phyloP scores from a whole-genome alignment of 2,888 invertebrate species.

The Podotricha telesiphe region DNA sequence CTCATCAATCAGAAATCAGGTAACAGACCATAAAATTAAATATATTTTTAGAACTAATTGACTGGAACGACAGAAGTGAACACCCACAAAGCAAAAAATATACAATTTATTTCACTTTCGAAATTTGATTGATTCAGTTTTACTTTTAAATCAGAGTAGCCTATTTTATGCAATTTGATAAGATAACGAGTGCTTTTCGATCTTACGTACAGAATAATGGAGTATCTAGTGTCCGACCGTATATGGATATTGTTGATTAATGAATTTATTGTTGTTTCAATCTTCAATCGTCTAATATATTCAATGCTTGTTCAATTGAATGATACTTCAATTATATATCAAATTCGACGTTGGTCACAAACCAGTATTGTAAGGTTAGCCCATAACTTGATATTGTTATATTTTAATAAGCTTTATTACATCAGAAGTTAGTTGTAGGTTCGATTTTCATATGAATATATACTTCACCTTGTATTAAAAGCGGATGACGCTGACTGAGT shows the following conservation, averaged over 20 bases:
- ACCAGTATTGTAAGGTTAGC: constrained; percentile 4
- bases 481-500: background rate
- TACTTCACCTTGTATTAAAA: background rate
- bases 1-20: constrained; percentile 2
- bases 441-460: background rate
- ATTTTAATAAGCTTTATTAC: background rate
- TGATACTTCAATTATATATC: constrained; percentile 18
- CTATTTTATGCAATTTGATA: constrained; percentile 38
- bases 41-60: constrained; percentile 28
- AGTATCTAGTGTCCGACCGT: constrained; percentile 18
- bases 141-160: constrained; percentile 37
- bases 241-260: constrained; percentile 36
- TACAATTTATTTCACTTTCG: constrained; percentile 36
- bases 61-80: constrained; percentile 28
- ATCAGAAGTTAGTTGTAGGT: background rate
- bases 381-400: background rate
- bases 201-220: constrained; percentile 19
- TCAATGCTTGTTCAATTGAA: constrained; percentile 23
- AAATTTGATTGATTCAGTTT: constrained; percentile 41
- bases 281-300: constrained; percentile 21
- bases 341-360: constrained; percentile 4
- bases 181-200: constrained; percentile 34
- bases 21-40: constrained; percentile 7
- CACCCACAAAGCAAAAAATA: constrained; percentile 39
- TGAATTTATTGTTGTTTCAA: constrained; percentile 37